A percentile compares a stretch with the other conserved stretches of the same genome.
These are phyloP conservation scores for Labrus mixtus DNA, from an alignment of 2,113 vertebrate genomes.

Conservation along the genomic window DNA sequence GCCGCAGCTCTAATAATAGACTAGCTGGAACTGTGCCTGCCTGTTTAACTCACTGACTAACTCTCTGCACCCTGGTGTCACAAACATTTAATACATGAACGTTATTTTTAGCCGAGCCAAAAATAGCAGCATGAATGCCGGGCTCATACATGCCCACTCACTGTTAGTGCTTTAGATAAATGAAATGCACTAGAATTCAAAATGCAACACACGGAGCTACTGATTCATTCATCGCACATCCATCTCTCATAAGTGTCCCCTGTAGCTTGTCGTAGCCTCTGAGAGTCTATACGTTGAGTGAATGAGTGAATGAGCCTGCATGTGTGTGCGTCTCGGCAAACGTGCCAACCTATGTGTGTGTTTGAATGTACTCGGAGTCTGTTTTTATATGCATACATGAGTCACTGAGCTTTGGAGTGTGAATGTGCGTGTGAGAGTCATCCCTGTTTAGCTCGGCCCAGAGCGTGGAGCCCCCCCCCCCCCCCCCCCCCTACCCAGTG, in stretches of 20 bases:
- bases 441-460: constrained; percentile 35
- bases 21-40: constrained; percentile 30
- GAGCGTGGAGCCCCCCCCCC: constrained; percentile 48
- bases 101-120: constrained; percentile 12
- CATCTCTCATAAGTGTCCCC: not conserved
- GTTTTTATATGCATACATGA: constrained; percentile 20
- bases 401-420: constrained; percentile 21
- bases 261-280: not conserved
- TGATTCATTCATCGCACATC: not conserved
- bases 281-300: not conserved
- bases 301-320: not conserved
- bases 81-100: constrained; percentile 26
- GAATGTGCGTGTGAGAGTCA: constrained; percentile 27
- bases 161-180: not conserved
- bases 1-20: constrained; percentile 70
- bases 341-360: not conserved
- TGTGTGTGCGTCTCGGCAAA: not conserved
- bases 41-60: constrained; percentile 36
- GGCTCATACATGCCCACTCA: not conserved
- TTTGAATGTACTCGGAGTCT: not conserved
- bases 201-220: not conserved
- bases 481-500: not conserved
- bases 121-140: constrained; percentile 16
- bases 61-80: constrained; percentile 28
- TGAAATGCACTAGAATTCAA: not conserved